Conservation (phyloP, 2,888 invertebrate genomes). For the Agonopterix alstromeriana region DNA sequence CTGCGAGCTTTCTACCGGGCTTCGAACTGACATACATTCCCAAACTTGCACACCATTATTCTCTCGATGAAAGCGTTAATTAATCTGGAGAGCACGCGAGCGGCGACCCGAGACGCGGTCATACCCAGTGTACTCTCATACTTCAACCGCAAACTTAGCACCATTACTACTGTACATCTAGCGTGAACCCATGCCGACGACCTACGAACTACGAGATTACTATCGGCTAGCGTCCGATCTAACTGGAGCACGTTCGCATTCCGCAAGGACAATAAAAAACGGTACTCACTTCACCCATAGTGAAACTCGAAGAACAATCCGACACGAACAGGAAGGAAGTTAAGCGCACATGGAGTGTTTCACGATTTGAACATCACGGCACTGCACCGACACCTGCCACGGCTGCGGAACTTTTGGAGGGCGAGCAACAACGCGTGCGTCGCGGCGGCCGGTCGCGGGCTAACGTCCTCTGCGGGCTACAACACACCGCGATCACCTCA, state of each 20-base stretch:
- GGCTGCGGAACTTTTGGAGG: conserved; percentile 24
- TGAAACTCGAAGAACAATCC: conserved; percentile 36
- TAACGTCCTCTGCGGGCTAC: conserved; percentile 49
- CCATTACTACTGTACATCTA: conserved; percentile 4
- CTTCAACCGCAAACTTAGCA: background rate
- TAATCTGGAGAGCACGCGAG: conserved; percentile 27
- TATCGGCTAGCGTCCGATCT: conserved; percentile 37
- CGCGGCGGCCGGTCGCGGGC: conserved; percentile 54
- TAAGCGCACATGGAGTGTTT: conserved; percentile 37
- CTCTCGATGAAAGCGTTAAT: conserved; percentile 40
- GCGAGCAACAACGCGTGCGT: conserved; percentile 28
- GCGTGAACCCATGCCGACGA: conserved; percentile 49
- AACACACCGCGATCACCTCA: conserved; percentile 27
- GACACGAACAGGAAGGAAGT: conserved; percentile 33
- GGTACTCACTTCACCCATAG: conserved; percentile 69
- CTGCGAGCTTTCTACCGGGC: conserved; percentile 47
- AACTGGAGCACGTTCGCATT: conserved; percentile 53
- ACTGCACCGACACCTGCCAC: conserved; percentile 42
- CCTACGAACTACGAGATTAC: conserved; percentile 58
- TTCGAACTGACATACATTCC: conserved; percentile 37
- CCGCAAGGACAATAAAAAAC: conserved; percentile 21
- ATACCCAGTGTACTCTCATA: background rate
- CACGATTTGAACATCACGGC: conserved; percentile 61
- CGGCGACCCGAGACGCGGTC: conserved; percentile 8
- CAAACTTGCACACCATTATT: conserved; percentile 32